Evolutionary conservation across 2,113 vertebrate species (phyloP), one percentile per base, ranked within the genome.

Genomic region (Cariama cristata): DNA sequence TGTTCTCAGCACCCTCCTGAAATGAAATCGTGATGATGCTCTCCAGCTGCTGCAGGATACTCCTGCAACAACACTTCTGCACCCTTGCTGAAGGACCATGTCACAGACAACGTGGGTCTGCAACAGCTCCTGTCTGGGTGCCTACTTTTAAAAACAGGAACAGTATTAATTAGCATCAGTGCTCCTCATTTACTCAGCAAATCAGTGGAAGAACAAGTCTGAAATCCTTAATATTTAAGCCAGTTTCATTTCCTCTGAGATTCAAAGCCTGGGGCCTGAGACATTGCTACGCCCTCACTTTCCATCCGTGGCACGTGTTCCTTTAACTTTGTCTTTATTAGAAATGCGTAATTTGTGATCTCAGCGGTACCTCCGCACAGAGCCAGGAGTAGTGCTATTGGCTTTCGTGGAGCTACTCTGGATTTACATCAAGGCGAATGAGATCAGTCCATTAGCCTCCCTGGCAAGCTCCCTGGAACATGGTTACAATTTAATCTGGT

Each of bases 351-450:
- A 67, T 83, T 96, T 59, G 91, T 96, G 93, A 95, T 82, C 93
- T 95, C 95, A 96, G 93, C 24, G 0, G 45, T 86, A 45, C 83
- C 76, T 91, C 88, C 2, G 1, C 45, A 12, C 4, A 1, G 88
- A 92, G 94, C 95, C 96, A 95, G 95, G 52, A 91, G 72, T 35
- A 86, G 64, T 42, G 81, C 63, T 91, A 1, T 83, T 96, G 84
- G 95, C 77, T 95, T 90, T 88, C 9, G 2, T 74, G 93, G 74
- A 90, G 77, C 71, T 93, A 32, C 89, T 80, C 93, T 96, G 96
- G 97, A 97, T 91, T 95, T 79, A 91, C 97, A 97, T 97, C 96
- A 97, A 97, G 96, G 97, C 93, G 81, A 83, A 97, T 97, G 95
- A 97, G 94, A 96, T 97, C 96, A 97, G 95, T 27, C 87, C 52